Evolutionary conservation across 2,888 invertebrate species (phyloP), one percentile per base, ranked within the genome.

Genomic region (Drosophila leonis): DNA sequence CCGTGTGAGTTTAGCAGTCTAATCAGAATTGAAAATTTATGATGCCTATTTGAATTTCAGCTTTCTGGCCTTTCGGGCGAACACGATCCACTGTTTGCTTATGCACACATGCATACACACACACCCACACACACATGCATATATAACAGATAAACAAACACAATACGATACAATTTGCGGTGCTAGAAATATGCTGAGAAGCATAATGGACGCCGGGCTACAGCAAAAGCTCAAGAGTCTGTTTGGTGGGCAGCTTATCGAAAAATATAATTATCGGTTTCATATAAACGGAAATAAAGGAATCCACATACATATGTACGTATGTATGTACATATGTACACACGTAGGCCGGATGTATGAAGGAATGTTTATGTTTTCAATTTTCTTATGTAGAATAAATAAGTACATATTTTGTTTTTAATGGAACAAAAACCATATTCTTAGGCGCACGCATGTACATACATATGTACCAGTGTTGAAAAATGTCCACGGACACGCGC

Each of bases 261-360:
- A 42, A 42, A 41, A 42, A 42, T 20, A 12, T 5, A 42, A 20
- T 42, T 60, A 49, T 60, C 37, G 20, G 13, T 0, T 12, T 31
- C 31, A 24, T 15, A 31, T 60, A 42, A 42, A 42, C 41, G 10
- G 48, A 29, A 44, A 15, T 44, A 20, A 33, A 10, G 33, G 10
- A 33, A 33, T 33, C 2, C 33, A 33, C 33, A n/a, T n/a, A 42
- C 18, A 10, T 6, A 13, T 24, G n/a, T n/a, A n/a, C n/a, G n/a
- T n/a, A n/a, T n/a, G n/a, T 41, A 41, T 15, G 6, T 18, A 42
- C 18, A 10, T 6, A 13, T 24, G 27, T n/a, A 15, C 4, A n/a
- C 8, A 18, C 6, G 18, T 15, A 15, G 39, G 49, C 29, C 49
- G 60, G 49, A 60, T 39, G 39, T 29, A 46, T 29, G n/a, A 18